These are phyloP conservation scores for Nomada fucata DNA, from an alignment of 2,888 invertebrate species.

Conservation along the genomic window DNA sequence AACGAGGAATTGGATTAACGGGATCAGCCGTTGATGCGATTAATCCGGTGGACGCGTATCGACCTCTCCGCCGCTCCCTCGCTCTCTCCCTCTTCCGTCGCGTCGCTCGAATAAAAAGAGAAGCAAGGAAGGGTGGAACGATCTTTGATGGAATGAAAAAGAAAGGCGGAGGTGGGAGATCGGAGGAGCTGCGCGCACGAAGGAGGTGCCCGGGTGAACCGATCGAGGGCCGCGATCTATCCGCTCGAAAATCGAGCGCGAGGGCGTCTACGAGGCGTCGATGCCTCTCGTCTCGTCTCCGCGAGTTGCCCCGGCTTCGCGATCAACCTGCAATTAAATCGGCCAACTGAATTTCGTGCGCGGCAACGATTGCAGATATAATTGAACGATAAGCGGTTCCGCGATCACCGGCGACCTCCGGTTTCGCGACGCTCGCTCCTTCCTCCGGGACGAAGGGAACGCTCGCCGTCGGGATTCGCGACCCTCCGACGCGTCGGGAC, in stretches of 20 bases:
- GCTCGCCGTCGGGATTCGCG: background rate
- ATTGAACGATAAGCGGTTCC: slow-evolving; percentile 60
- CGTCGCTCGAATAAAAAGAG: background rate
- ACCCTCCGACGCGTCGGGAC: background rate
- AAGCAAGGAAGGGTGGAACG: background rate
- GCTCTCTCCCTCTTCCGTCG: background rate
- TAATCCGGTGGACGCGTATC: slow-evolving; percentile 78
- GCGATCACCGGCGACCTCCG: background rate
- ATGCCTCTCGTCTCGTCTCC: slow-evolving; percentile 43
- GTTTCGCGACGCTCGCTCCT: background rate
- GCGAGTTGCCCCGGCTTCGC: slow-evolving; percentile 17
- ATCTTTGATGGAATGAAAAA: background rate
- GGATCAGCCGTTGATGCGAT: slow-evolving; percentile 81
- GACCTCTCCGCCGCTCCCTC: slow-evolving; percentile 69
- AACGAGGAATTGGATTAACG: slow-evolving; percentile 79
- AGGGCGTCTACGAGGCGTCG: slow-evolving; percentile 62
- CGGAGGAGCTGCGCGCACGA: slow-evolving; percentile 7
- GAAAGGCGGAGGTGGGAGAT: slow-evolving; percentile 9
- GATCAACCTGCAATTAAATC: slow-evolving; percentile 66
- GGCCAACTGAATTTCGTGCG: slow-evolving; percentile 55
- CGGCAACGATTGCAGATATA: slow-evolving; percentile 53
- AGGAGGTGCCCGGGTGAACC: slow-evolving; percentile 56
- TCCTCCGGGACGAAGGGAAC: background rate
- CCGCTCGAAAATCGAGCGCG: slow-evolving; percentile 59
- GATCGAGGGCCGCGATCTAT: slow-evolving; percentile 63